Conservation (phyloP, 2,113 vertebrate genomes). For the Notarius quadriscutis region DNA sequence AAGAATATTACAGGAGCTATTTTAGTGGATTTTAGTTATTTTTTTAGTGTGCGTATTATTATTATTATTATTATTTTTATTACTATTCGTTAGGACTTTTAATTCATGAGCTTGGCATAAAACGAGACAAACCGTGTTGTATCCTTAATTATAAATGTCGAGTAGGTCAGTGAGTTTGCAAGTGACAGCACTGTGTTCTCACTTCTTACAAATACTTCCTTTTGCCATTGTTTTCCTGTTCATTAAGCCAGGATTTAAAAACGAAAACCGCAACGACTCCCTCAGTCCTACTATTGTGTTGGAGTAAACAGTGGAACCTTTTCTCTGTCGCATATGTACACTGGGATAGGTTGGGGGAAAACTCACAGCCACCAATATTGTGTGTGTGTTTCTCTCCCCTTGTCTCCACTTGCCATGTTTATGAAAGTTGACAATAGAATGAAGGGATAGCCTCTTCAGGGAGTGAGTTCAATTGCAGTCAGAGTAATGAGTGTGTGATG, state of each 20-base stretch:
- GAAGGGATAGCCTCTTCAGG: conserved; percentile 45
- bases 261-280: background rate
- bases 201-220: background rate
- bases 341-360: conserved; percentile 38
- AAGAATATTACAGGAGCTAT: background rate
- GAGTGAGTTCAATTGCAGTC: conserved; percentile 44
- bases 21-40: background rate
- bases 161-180: background rate
- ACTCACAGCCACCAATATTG: conserved; percentile 17
- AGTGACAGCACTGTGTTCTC: background rate
- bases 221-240: conserved; percentile 9
- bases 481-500: conserved; percentile 53
- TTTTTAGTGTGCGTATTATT: too few species aligned
- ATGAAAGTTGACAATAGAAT: conserved; percentile 33
- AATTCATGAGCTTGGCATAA: background rate
- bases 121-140: background rate
- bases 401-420: background rate
- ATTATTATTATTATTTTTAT: too few species aligned
- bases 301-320: conserved; percentile 25
- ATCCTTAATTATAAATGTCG: conserved; percentile 20
- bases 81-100: conserved; percentile 6
- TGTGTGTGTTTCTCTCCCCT: background rate
- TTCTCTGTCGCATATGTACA: conserved; percentile 13
- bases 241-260: conserved; percentile 8
- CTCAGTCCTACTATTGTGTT: conserved; percentile 1